Percentiles rank a stretch among this genome's conserved stretches.
phyloP scores from a whole-genome alignment of 1,140 invertebrate species.

The Heliconius hewitsoni region DNA sequence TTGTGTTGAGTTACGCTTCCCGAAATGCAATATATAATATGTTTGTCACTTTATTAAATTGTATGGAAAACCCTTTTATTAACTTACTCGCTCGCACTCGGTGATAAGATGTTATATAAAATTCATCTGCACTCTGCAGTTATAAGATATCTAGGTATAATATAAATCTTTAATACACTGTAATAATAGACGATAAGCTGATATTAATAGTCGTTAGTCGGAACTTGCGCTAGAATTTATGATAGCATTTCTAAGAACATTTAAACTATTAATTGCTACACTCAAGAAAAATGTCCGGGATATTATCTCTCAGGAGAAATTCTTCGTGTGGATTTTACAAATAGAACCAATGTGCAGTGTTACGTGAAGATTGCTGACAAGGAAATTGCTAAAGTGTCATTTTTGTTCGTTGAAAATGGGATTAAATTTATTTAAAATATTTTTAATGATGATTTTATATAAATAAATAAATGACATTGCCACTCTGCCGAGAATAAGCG shows the following conservation, averaged over 20 bases:
- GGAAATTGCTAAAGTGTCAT: not conserved
- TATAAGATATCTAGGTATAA: not conserved
- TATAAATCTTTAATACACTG: not conserved
- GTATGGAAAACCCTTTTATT: too few relatives aligned
- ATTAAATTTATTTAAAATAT: not conserved
- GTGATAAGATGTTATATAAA: too few relatives aligned
- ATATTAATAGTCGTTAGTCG: not conserved
- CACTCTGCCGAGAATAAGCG: too few relatives aligned
- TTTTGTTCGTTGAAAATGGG: not conserved
- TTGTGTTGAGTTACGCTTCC: too few relatives aligned
- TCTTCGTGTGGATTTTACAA: constrained; percentile 10
- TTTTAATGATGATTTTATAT: not conserved
- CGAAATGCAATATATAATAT: too few relatives aligned
- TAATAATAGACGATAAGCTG: constrained; percentile 11
- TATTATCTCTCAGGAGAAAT: not conserved
- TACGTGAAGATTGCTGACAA: not conserved
- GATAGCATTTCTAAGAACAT: constrained; percentile 8
- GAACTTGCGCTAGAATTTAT: constrained; percentile 8
- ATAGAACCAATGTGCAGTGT: constrained; percentile 3
- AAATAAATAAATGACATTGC: too few relatives aligned
- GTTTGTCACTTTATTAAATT: too few relatives aligned
- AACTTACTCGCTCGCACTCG: too few relatives aligned
- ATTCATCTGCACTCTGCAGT: not conserved
- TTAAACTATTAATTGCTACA: constrained; percentile 14
- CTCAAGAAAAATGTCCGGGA: constrained; percentile 7